Conservation (phyloP, 2,113 vertebrate genomes). For the Vicugna pacos region DNA sequence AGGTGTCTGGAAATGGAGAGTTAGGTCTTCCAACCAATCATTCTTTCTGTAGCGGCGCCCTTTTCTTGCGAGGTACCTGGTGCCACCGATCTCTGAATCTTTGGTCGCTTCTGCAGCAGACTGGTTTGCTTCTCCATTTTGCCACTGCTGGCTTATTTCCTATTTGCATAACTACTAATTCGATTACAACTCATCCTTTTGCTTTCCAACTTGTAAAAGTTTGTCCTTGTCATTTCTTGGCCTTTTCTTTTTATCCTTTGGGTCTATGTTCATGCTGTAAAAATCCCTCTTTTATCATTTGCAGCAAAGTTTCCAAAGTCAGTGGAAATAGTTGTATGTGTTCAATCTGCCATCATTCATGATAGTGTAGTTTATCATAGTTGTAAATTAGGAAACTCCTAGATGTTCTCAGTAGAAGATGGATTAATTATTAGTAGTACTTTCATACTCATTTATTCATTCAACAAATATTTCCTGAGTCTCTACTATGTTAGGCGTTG, state of each 20-base stretch:
- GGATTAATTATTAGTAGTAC: neutral
- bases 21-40: neutral
- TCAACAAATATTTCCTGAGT: slow-evolving; percentile 1
- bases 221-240: neutral
- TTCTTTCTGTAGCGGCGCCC: neutral
- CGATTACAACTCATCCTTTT: neutral
- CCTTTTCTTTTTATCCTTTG: neutral
- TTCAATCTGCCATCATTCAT: neutral
- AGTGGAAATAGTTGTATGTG: neutral
- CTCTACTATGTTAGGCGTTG: neutral
- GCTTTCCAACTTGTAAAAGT: neutral
- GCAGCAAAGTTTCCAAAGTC: neutral
- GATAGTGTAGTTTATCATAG: neutral
- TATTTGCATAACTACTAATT: neutral
- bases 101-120: neutral
- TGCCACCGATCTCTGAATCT: neutral
- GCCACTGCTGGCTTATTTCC: neutral
- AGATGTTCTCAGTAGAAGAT: neutral
- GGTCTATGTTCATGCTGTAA: neutral
- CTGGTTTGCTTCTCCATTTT: neutral
- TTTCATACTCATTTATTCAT: neutral
- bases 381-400: neutral
- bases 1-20: neutral
- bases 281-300: neutral
- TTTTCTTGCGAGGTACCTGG: neutral